Base-by-base conservation (phyloP, 2,888 invertebrate genomes). In the Busseola fusca region DNA sequence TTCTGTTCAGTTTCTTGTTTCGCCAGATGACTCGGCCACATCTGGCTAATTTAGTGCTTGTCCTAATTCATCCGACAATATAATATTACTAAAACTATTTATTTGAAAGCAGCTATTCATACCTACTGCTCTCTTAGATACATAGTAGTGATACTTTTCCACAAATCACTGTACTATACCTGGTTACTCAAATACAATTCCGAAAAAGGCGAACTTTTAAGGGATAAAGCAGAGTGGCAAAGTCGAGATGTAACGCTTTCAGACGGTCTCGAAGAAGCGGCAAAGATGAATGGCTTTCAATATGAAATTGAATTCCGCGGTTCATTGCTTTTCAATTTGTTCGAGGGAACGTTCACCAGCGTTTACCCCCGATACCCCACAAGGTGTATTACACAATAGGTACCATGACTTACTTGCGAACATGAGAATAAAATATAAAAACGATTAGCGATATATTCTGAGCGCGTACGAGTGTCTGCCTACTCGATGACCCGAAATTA, bases 241-340 rank as follows among this genome's bases (percentile, higher is more conserved):
- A 94, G 94, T 94, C 93, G 93, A 91, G 91, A 92, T 92, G 94
- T 94, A 93, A 93, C 94, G 90, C 92, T 94, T 92, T 93, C 92
- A 94, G 92, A 89, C 92, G 91, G 89, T 92, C 92, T 87, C 92
- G 92, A 92, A 94, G 92, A 93, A 92, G 94, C 94, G 93, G 93
- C 93, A 94, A 95, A 95, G 95, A 96, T 95, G 95, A 95, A 96
- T 95, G 95, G 96, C 95, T 96, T 96, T 96, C 96, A 96, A 96
- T 96, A 96, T 96, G 96, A 96, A 96, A 96, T 96, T 96, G 96
- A 96, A 96, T 96, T 96, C 96, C 96, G 96, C 96, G 96, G 96
- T 96, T 96, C 96, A 96, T 96, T 96, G 96, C 96, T 95, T 96
- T 96, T 96, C 96, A 96, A 96, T 96, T 95, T 96, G 95, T 95